Base-by-base conservation (phyloP, 2,113 vertebrate genomes). In the Tricholaema leucomelas region DNA sequence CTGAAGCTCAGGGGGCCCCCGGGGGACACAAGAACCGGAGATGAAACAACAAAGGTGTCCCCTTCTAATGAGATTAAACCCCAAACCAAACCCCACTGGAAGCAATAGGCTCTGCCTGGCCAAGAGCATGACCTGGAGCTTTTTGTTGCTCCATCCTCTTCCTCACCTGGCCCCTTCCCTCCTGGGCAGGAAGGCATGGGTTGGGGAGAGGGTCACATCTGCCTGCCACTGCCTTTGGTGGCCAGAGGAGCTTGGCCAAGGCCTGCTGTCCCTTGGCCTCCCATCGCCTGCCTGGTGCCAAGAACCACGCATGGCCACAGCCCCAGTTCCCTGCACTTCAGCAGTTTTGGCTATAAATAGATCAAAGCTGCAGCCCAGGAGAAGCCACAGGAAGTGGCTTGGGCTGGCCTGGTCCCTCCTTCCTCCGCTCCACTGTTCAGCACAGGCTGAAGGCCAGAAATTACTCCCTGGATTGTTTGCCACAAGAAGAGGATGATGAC, bases 11-110 rank as follows among this genome's bases (percentile, higher is more conserved):
- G 59, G 63, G 33, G 60, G 17, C 72, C 93, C 74, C 93, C 60
- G 23, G 2, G 84, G 89, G 93, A 94, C 76, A 84, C 91, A 91
- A 93, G 91, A 93, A 83, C 85, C 86, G 61, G 90, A 95, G 92
- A 92, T 94, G 94, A 91, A 95, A 81, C 94, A 80, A 58, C 54
- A 21, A 87, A 90, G 1, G 5, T 46, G 82, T 89, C 79, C 81
- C 65, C 21, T 55, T 56, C 64, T 88, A 33, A 71, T 88, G 74
- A 2, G 55, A 90, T 90, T 75, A 81, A 55, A 90, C 30, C 31
- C 56, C 64, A 64, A 56, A 1, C 10, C 42, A 25, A 6, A 4
- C 6, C 14, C 9, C 42, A 30, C 3, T 1, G 54, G 54, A 42
- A 67, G 79, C 73, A 60, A 52, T 2, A 2, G 63, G 50, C 69